Evolutionary conservation across 2,113 vertebrate species (phyloP).

Genomic region (Gymnocephalus cernua): DNA sequence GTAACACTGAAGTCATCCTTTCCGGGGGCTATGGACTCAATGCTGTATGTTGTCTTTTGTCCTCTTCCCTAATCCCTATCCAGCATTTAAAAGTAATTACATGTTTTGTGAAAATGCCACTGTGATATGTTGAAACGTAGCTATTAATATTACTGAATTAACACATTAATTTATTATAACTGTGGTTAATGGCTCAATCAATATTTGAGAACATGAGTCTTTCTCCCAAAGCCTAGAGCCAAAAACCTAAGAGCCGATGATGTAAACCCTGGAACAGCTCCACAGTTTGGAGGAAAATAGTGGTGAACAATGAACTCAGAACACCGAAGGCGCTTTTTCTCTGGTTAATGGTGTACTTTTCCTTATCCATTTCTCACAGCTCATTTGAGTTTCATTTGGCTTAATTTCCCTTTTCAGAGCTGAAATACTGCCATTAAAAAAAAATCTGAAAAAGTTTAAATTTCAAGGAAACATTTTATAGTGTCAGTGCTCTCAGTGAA

Average conservation of each 20-base stretch:
- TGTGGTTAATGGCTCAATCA: constrained; percentile 34
- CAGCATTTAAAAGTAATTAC: background rate
- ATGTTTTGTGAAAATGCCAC: background rate
- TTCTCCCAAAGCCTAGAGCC: constrained; percentile 19
- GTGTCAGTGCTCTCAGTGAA: background rate
- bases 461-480: background rate
- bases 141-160: constrained; percentile 28
- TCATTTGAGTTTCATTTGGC: too few relatives aligned
- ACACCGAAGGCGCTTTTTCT: background rate
- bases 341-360: constrained; percentile 5
- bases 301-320: constrained; percentile 19
- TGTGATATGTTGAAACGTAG: background rate
- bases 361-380: too few relatives aligned
- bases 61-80: background rate
- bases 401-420: background rate
- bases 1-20: background rate
- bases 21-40: background rate
- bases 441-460: too few relatives aligned
- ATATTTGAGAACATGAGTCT: constrained; percentile 41
- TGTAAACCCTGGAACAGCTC: constrained; percentile 31
- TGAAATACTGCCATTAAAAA: constrained; percentile 4
- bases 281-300: constrained; percentile 28
- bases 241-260: constrained; percentile 21
- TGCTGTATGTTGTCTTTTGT: background rate
- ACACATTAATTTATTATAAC: constrained; percentile 12